phyloP scores from a whole-genome alignment of 2,797 vertebrate species.

The Sarcophilus harrisii region DNA sequence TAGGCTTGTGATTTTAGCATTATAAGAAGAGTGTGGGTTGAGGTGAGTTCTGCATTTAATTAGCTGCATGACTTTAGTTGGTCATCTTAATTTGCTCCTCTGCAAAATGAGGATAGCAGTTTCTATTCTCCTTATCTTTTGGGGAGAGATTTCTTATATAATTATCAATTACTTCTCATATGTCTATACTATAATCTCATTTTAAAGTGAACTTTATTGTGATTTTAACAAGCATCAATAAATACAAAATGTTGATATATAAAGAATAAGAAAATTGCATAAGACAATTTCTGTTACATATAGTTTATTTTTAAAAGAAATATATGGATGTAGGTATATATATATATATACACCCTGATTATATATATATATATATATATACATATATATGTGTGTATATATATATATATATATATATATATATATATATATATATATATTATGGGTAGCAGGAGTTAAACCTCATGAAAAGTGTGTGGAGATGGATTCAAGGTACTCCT shows the following conservation, averaged over 20 bases:
- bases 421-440: neutral
- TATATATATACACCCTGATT: too few relatives aligned
- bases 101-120: neutral
- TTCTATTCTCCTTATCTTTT: neutral
- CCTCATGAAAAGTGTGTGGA: neutral
- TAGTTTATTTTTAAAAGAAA: neutral
- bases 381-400: too few relatives aligned
- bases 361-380: too few relatives aligned
- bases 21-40: neutral
- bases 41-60: neutral
- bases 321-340: neutral
- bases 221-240: neutral
- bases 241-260: neutral
- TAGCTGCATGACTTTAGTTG: neutral
- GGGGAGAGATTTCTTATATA: neutral
- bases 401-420: neutral
- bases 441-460: neutral
- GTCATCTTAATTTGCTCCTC: neutral
- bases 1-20: neutral
- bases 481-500: neutral
- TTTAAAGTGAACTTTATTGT: neutral
- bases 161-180: neutral
- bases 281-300: neutral
- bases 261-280: neutral
- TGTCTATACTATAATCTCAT: neutral